These are phyloP conservation scores for Cossypha caffra DNA, from an alignment of 2,797 vertebrate species.

Conservation along the genomic window DNA sequence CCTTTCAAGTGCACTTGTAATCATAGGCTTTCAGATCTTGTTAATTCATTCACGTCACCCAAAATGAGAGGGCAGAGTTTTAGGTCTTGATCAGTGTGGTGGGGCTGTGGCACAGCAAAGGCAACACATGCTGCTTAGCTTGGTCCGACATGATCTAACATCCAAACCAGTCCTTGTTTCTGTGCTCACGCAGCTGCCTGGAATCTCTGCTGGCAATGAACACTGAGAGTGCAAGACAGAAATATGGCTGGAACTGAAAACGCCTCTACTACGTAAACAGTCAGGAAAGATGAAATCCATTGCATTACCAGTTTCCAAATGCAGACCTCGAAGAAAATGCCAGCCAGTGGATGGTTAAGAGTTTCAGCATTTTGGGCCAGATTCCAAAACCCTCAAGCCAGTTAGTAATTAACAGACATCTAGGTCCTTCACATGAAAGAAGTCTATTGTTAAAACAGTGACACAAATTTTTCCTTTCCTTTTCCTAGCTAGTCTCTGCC, in stretches of 20 bases:
- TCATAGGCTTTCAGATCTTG: neutral
- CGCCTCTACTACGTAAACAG: neutral
- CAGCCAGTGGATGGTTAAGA: slow-evolving; percentile 5
- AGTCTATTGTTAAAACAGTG: slow-evolving; percentile 45
- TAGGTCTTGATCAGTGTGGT: neutral
- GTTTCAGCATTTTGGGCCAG: neutral
- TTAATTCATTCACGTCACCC: neutral
- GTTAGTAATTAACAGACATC: slow-evolving; percentile 63
- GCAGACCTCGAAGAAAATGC: neutral
- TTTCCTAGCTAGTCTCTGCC: slow-evolving; percentile 3
- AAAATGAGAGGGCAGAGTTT: neutral
- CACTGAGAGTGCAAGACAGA: neutral
- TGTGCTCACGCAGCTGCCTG: neutral
- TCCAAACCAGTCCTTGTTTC: neutral
- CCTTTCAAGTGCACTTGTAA: slow-evolving; percentile 1
- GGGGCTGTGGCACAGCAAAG: neutral
- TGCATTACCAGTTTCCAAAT: neutral
- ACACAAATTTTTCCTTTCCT: slow-evolving; percentile 49
- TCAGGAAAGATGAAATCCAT: neutral
- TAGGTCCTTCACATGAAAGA: slow-evolving; percentile 60
- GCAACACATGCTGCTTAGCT: neutral
- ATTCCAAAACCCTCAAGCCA: slow-evolving; percentile 41
- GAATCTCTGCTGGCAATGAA: neutral
- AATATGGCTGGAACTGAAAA: neutral
- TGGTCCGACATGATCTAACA: neutral